These are phyloP conservation scores for Drosophila nigricruria DNA, from an alignment of 2,888 invertebrate species.

Conservation along the genomic window DNA sequence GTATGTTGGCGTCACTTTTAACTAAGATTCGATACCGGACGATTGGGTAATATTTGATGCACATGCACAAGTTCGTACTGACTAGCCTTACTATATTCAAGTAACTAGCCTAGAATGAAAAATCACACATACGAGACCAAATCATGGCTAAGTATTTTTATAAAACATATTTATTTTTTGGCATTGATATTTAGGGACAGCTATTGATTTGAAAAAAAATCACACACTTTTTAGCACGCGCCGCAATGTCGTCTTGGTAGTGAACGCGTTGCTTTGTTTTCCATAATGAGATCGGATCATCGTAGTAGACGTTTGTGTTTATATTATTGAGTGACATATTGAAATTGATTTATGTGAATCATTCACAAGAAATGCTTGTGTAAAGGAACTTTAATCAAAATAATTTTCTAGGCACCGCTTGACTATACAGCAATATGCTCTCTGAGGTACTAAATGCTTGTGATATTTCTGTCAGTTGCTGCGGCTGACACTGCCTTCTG, in stretches of 20 bases:
- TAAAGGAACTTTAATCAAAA: not conserved
- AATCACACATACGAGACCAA: conserved; percentile 2
- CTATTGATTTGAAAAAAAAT: not conserved
- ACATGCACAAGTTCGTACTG: not conserved
- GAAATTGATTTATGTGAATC: not conserved
- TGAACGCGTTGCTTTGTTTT: conserved; percentile 81
- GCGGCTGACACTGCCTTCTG: conserved; percentile 33
- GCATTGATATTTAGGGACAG: not conserved
- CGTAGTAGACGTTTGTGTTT: conserved; percentile 54
- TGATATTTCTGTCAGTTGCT: conserved; percentile 24
- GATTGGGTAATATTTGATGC: not conserved
- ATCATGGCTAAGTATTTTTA: not conserved
- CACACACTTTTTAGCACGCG: conserved; percentile 61
- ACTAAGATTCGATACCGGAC: not conserved
- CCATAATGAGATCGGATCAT: conserved; percentile 72
- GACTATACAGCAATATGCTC: conserved; percentile 32
- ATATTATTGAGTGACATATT: conserved; percentile 78
- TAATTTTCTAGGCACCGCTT: not conserved
- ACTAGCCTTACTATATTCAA: not conserved
- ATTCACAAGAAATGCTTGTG: not conserved
- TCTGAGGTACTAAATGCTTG: conserved; percentile 32
- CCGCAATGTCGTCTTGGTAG: conserved; percentile 67
- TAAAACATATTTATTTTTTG: not conserved
- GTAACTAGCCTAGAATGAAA: not conserved
- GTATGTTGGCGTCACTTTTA: not conserved